Percentiles rank a stretch among this genome's conserved stretches.
Evolutionary conservation across 2,888 invertebrate genomes (phyloP).

Genomic region (Drosophila anomalipes): DNA sequence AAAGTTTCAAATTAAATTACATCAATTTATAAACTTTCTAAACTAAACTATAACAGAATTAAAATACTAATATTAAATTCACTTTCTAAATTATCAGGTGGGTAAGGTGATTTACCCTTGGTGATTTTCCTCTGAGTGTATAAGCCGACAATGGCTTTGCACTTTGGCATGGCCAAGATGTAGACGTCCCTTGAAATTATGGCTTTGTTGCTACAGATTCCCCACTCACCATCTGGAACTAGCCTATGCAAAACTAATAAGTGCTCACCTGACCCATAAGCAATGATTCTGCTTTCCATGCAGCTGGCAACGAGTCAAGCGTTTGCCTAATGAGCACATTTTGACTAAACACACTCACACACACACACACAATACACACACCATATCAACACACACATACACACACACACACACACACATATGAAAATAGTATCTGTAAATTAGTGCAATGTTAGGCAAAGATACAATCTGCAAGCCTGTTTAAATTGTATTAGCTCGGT

Average conservation of each 20-base stretch:
- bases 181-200: neutral
- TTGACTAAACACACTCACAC: neutral
- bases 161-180: neutral
- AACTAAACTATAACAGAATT: neutral
- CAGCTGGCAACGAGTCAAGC: neutral
- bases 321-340: conserved; percentile 11
- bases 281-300: neutral
- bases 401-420: neutral
- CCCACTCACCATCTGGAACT: neutral
- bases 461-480: neutral
- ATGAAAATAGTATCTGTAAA: neutral
- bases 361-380: neutral
- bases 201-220: neutral
- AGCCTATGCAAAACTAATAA: conserved; percentile 3
- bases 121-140: neutral
- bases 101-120: neutral
- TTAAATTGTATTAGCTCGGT: conserved; percentile 8
- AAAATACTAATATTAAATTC: neutral
- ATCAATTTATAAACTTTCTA: neutral
- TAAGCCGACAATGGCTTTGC: neutral
- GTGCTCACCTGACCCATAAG: neutral
- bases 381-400: neutral
- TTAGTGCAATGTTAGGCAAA: conserved; percentile 12
- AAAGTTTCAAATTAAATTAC: neutral
- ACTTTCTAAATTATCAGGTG: neutral